Base-by-base conservation (phyloP, 2,888 invertebrate genomes). In the Eudemis profundana region DNA sequence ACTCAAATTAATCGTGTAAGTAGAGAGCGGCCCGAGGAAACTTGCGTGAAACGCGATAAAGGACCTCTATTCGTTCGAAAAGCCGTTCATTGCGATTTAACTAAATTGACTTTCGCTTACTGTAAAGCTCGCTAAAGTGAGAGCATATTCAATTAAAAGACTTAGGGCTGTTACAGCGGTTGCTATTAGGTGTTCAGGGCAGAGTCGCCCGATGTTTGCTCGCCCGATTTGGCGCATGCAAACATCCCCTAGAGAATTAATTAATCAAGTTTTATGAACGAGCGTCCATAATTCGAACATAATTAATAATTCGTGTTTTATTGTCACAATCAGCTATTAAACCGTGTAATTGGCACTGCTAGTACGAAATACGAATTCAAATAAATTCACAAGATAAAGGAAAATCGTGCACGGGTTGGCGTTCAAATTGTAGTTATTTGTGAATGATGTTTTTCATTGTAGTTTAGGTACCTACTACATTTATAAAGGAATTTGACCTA, bases 1-100 rank as follows among this genome's bases (percentile, higher is more conserved):
- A 86, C 88, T 90, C 88, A 91, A 91, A 91, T 91, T 90, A 90
- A 91, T 90, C 90, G 90, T 89, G 87, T 88, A 88, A 90, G 89
- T 86, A 86, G 87, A 84, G 85, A 86, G 80, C 79, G 76, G 81
- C 79, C 79, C 76, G 83, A 83, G 84, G 84, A 88, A 89, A 87
- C 84, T 89, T 87, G 89, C 88, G 89, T 90, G 85, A 85, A 89
- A 88, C 79, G 81, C 86, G 86, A 89, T 87, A 87, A 87, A 86
- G 82, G 82, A 84, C 82, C 82, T 78, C 78, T 79, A 80, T 84
- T 84, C 81, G 78, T 82, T 84, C 75, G 78, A 79, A 82, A 83
- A 81, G 78, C 78, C 77, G 81, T 84, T 79, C 79, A 81, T 83
- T 84, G 79, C 74, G 78, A 85, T 85, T 85, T 82, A 82, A 83